Evolutionary conservation across 2,888 invertebrate species (phyloP).

Genomic region (Gastrophysa polygoni): DNA sequence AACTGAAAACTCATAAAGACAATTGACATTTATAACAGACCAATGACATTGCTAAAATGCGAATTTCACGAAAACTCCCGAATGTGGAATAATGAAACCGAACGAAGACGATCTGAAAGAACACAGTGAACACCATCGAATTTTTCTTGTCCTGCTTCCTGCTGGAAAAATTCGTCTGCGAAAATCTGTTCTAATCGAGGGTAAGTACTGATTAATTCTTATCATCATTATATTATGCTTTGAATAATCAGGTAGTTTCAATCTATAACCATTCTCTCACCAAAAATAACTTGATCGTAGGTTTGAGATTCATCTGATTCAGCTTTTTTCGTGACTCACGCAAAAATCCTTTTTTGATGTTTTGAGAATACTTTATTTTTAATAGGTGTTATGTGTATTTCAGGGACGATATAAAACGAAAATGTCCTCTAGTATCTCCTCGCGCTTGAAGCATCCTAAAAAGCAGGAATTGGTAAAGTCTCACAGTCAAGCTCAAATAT

Average conservation of each 20-base stretch:
- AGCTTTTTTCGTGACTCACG: constrained; percentile 28
- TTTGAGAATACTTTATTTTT: constrained; percentile 1
- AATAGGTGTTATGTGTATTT: constrained; percentile 9
- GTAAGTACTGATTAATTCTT: constrained; percentile 3
- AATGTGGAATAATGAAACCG: not conserved
- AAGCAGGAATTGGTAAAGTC: constrained; percentile 56
- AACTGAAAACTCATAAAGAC: too few relatives aligned
- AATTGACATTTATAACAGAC: too few relatives aligned
- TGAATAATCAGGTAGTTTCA: too few relatives aligned
- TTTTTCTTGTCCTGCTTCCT: not conserved
- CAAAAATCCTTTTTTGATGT: constrained; percentile 25
- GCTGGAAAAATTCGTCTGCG: not conserved
- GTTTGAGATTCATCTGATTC: constrained; percentile 16
- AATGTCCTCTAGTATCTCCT: constrained; percentile 57
- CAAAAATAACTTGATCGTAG: not conserved
- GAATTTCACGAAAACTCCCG: not conserved
- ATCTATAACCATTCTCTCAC: too few relatives aligned
- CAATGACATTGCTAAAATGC: not conserved
- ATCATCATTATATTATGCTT: too few relatives aligned
- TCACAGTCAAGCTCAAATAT: constrained; percentile 56
- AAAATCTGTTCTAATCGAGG: not conserved
- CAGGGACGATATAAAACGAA: constrained; percentile 35
- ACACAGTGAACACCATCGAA: not conserved
- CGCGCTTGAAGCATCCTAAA: constrained; percentile 55
- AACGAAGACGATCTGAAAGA: constrained; percentile 19